These are phyloP conservation scores for Julus scandinavius DNA, from an alignment of 2,888 invertebrate species.

Conservation along the genomic window DNA sequence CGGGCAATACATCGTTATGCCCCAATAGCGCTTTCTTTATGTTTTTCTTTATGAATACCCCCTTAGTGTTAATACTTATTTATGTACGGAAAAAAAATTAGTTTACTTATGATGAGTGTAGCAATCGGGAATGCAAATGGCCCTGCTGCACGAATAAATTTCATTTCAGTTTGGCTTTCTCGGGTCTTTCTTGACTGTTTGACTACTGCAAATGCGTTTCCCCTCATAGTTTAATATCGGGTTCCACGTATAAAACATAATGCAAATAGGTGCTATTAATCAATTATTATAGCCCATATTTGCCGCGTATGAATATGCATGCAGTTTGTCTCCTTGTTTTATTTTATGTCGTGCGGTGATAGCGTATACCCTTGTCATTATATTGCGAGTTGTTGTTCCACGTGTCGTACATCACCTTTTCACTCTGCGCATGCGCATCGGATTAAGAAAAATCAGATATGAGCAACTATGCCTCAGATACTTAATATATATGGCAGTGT, in stretches of 20 bases:
- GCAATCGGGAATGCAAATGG: constrained; percentile 23
- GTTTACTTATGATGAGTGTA: constrained; percentile 29
- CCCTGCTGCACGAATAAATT: neutral
- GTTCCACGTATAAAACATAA: neutral
- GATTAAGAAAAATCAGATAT: neutral
- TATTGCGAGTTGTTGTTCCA: neutral
- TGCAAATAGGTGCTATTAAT: constrained; percentile 32
- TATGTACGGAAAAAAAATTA: neutral
- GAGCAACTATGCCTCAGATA: too few relatives aligned
- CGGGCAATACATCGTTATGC: neutral
- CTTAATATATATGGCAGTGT: too few relatives aligned
- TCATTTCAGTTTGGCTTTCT: neutral
- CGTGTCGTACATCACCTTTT: neutral
- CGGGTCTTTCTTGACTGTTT: constrained; percentile 1
- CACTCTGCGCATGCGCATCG: neutral
- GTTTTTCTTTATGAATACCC: constrained; percentile 17
- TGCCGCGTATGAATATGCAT: constrained; percentile 10
- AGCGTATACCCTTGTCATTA: neutral
- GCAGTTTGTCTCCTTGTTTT: constrained; percentile 39
- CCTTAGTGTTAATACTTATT: constrained; percentile 39
- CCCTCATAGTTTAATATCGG: neutral
- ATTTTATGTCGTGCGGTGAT: constrained; percentile 24
- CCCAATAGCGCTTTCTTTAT: constrained; percentile 23
- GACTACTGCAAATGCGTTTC: neutral
- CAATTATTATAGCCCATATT: constrained; percentile 31